Percentiles rank a stretch among this genome's conserved stretches.
Conservation (phyloP, 1,140 invertebrate species). For the Drosophila nasuta region DNA sequence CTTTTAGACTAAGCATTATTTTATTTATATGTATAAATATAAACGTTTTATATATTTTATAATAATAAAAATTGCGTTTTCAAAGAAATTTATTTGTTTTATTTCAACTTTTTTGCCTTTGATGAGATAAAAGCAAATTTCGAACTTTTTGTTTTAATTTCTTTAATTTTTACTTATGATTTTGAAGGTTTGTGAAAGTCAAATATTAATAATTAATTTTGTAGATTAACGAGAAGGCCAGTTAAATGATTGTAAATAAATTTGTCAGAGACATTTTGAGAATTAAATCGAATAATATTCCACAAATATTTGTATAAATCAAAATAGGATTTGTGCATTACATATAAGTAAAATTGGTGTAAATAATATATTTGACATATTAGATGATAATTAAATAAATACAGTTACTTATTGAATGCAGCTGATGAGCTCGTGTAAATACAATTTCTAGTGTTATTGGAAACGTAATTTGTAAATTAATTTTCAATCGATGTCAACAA, state of each 20-base stretch:
- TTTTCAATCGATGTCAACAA: slow-evolving; percentile 61
- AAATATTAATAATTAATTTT: not conserved
- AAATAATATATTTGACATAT: slow-evolving; percentile 54
- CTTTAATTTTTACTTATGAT: too few relatives aligned
- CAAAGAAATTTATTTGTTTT: slow-evolving; percentile 43
- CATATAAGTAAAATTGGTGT: slow-evolving; percentile 47
- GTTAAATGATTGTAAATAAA: slow-evolving; percentile 57
- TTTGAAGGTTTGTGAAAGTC: too few relatives aligned
- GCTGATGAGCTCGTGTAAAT: slow-evolving; percentile 73
- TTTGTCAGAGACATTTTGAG: slow-evolving; percentile 11
- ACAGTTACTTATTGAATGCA: slow-evolving; percentile 55
- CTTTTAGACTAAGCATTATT: slow-evolving; percentile 76
- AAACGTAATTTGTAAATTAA: slow-evolving; percentile 69
- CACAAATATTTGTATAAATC: slow-evolving; percentile 28
- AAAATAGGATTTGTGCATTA: slow-evolving; percentile 15
- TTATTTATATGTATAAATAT: slow-evolving; percentile 80
- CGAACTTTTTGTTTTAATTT: too few relatives aligned
- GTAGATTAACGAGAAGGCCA: slow-evolving; percentile 8
- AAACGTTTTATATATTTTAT: slow-evolving; percentile 80
- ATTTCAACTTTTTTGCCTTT: not conserved
- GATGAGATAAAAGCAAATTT: not conserved
- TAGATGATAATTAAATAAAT: slow-evolving; percentile 40
- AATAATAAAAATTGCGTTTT: slow-evolving; percentile 83
- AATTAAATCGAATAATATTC: slow-evolving; percentile 20
- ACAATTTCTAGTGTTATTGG: slow-evolving; percentile 57